Evolutionary conservation across 1,140 invertebrate species (phyloP), one percentile per base, ranked within the genome.

Genomic region (Grapholita molesta): DNA sequence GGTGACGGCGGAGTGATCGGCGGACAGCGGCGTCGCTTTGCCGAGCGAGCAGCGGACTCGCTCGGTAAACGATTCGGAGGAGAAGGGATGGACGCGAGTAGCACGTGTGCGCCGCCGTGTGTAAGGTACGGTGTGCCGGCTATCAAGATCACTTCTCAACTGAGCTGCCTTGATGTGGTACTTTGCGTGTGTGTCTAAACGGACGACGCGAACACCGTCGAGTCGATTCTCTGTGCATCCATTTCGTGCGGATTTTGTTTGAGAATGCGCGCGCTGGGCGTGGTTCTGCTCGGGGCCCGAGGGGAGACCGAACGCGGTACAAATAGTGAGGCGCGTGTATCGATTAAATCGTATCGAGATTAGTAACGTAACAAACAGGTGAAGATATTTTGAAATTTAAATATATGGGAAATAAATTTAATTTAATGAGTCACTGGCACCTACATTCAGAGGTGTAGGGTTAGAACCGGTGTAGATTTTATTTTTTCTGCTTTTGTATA

Each of bases 181-280:
- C 55, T 61, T 55, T 25, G 85, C 77, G 86, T 88, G 83, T 82
- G 84, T 84, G 83, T 85, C 81, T 82, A 79, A 84, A 75, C 80
- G 74, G 74, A 78, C 55, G 72, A 76, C 76, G 74, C 12, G 42
- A 61, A 70, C 79, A 74, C 73, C 82, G 80, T 81, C 77, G 77
- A 76, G 75, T 82, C 83, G 78, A 78, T 83, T 82, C 79, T 83
- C 80, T 76, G 74, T 82, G 79, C 84, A 83, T 82, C 81, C 76
- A 86, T 89, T 88, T 87, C 82, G 76, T 85, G 79, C 82, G 71
- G 75, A 85, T 82, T 83, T 86, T 87, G 83, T 89, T 86, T 79
- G 85, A 88, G 85, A 88, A 86, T 88, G 85, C 88, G 88, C 87
- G 80, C 85, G 83, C 80, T 86, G 86, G 86, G 88, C 86, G 88